Evolutionary conservation across 2,888 invertebrate genomes (phyloP), one percentile per base, ranked within the genome.

Genomic region (Chironomus tentans): DNA sequence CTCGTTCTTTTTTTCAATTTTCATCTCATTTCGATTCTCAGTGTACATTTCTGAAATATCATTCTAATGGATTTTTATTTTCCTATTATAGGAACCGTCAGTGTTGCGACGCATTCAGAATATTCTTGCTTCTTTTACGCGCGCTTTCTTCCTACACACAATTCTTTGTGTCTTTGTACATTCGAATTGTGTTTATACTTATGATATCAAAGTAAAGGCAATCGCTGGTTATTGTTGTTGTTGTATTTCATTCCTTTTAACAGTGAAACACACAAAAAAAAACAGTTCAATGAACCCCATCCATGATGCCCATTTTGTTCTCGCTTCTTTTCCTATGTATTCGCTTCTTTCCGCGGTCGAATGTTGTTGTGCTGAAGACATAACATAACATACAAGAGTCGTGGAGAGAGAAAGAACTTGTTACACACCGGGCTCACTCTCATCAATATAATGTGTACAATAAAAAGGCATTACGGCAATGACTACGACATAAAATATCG

Each of bases 1-100:
- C 74, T 74, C 74, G 74, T 62, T 62, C 28, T 72, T 50, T 28
- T n/a, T 62, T 72, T 61, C 62, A 56, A 56, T 56, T 56, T 15
- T 18, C n/a, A 56, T 56, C 56, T 56, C 15, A 18, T 15, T 56
- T 56, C 18, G 38, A 38, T 38, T 38, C 38, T 38, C 38, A 38
- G 10, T 10, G 18, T 18, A 56, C 18, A 13, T 18, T 74, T 72
- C 61, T 72, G 13, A 62, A 72, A 62, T 72, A 72, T 72, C 72
- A 72, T 72, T 72, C 50, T 65, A 65, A 21, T 15, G 18, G 38
- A 38, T 38, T 38, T 38, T 10, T 38, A 10, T 38, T 38, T 38
- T 38, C 10, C 50, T 50, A 50, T 15, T 18, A 56, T 56, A 56
- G 56, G 38, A 56, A 15, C 18, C 2, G 56, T 18, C n/a, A 7